Evolutionary conservation across 2,888 invertebrate genomes (phyloP), one percentile per base, ranked within the genome.

Genomic region (Melolontha melolontha): DNA sequence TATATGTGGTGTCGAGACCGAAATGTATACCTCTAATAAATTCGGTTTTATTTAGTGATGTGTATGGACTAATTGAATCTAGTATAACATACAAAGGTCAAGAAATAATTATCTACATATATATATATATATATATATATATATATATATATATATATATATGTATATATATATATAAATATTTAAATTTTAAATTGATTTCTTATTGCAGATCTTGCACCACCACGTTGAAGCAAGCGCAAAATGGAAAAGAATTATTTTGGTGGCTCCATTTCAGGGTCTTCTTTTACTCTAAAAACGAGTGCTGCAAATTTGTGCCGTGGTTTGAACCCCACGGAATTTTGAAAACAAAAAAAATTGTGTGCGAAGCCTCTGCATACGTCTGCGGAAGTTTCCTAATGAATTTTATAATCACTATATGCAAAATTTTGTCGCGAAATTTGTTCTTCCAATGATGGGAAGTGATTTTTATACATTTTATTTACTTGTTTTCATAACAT

Each of bases 211-310:
- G 80, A 79, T 74, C 72, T 80, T 75, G 76, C 80, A 55, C 81
- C 82, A 64, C 81, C 82, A 62, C 81, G 80, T 75, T 81, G 81
- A 81, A 70, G 62, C 47, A 17, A 52, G 39, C 17, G 42, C 12
- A 49, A 47, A 41, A 7, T 40, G 5, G 40, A 49, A 27, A 51
- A 39, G 64, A 57, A 47, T 70, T 71, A 72, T 74, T 75, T 73
- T 74, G 70, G 68, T 73, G 75, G 77, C 77, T 75, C 63, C 16
- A 47, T 47, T 47, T 52, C 57, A 69, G 40, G 70, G 69, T 71
- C 73, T 75, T 74, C 75, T 77, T 75, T 72, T 75, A 69, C 75
- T 74, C 71, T 75, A 68, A 73, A 76, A 74, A 75, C 75, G 75
- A 67, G 72, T 70, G 71, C 72, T 71, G 75, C 73, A 74, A 73